Base-by-base conservation (phyloP, 2,113 vertebrate genomes). In the Psilopsiagon aurifrons region DNA sequence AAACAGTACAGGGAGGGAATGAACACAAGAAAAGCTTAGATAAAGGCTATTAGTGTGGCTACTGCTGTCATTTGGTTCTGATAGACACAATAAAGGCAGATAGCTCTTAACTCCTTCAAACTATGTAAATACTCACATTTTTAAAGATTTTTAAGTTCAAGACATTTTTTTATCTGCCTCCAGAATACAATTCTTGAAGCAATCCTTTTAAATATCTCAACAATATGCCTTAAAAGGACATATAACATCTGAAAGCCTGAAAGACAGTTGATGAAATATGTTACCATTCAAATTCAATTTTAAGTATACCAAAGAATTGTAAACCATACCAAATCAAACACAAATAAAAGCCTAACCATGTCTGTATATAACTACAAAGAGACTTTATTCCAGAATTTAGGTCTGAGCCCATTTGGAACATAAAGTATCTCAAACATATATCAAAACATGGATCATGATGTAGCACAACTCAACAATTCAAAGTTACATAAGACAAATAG, bases 91-190 rank as follows among this genome's bases (percentile, higher is more conserved):
- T 39, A 83, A 79, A 86, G 95, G 35, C 51, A 82, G 51, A 64
- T 57, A 89, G 29, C 74, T 39, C n/a, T 75, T 15, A 94, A 63
- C 18, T 63, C 7, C 83, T 95, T 90, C 74, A 83, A 90, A 47
- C 13, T 20, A 76, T 63, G 14, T 51, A 39, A 67, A 51, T 57
- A 33, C 2, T 11, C 8, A 8, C 8, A 0, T 62, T 51, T 67
- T 80, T n/a, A 64, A 71, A 77, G 22, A 62, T 93, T 78, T 88
- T 20, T 73, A 91, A 89, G 24, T 60, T 89, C n/a, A 82, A 95
- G 28, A 3, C 15, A 39, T 69, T 41, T 37, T 92, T 95, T 62
- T 28, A 35, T 37, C 33, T 88, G 35, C 43, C 14, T 74, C 41
- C 13, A 52, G 37, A 95, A 86, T 66, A 3, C 19, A 88, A 11